phyloP scores from a whole-genome alignment of 2,888 invertebrate genomes.

The Pachliopta kotzebuea region DNA sequence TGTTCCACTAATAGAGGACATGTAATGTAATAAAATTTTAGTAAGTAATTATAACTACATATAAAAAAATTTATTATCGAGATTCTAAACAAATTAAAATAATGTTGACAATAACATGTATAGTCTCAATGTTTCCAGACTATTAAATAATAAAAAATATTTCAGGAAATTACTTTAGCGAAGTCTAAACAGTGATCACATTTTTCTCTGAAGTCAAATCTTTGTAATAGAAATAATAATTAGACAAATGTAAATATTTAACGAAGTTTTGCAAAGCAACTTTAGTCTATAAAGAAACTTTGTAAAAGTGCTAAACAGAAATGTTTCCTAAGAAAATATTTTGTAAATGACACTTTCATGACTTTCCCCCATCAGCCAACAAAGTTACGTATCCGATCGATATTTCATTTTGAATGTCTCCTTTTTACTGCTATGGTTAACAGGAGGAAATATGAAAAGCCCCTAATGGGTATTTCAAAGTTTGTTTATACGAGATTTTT shows the following conservation, averaged over 20 bases:
- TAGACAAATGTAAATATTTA: background rate
- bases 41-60: background rate
- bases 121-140: too few species aligned
- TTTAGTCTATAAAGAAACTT: slow-evolving; percentile 17
- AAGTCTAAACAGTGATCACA: background rate
- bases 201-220: too few species aligned
- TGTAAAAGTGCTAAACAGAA: slow-evolving; percentile 21
- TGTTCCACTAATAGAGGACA: too few species aligned
- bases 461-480: background rate
- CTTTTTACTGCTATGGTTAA: background rate
- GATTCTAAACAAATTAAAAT: background rate
- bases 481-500: background rate
- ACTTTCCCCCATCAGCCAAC: slow-evolving; percentile 19
- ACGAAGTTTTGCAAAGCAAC: background rate
- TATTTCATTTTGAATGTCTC: slow-evolving; percentile 24
- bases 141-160: too few species aligned
- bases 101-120: background rate
- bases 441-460: slow-evolving; percentile 7
- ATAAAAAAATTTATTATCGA: background rate
- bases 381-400: slow-evolving; percentile 20
- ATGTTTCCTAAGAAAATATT: slow-evolving; percentile 20
- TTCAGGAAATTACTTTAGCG: too few species aligned
- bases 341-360: slow-evolving; percentile 21
- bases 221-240: background rate
- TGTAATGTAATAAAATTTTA: background rate